Percentiles rank a stretch among this genome's conserved stretches.
phyloP scores from a whole-genome alignment of 2,888 invertebrate genomes.

The Leistus spinibarbis region DNA sequence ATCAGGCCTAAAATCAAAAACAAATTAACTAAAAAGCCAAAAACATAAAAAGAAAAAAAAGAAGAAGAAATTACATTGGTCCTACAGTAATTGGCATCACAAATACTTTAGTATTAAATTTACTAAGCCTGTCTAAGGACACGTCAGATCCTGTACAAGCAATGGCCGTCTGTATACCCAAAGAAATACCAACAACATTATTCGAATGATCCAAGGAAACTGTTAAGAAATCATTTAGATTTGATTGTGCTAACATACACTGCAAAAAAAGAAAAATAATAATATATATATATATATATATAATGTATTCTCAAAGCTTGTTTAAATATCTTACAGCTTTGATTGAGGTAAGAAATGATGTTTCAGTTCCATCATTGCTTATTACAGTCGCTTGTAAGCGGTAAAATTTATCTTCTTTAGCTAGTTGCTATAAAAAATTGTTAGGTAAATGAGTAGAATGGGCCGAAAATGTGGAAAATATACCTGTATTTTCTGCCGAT shows the following conservation, averaged over 20 bases:
- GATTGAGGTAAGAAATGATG: conserved; percentile 75
- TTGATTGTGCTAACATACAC: conserved; percentile 77
- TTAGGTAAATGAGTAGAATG: background rate
- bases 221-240: conserved; percentile 78
- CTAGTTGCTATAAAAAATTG: conserved; percentile 62
- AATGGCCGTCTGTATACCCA: conserved; percentile 60
- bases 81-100: conserved; percentile 82
- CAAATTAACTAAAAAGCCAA: conserved; percentile 6
- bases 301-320: conserved; percentile 41
- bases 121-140: conserved; percentile 56
- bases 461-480: conserved; percentile 9
- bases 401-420: conserved; percentile 74
- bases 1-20: conserved; percentile 72
- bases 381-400: conserved; percentile 72
- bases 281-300: conserved; percentile 12
- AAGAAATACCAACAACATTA: conserved; percentile 73
- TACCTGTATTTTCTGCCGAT: conserved; percentile 66
- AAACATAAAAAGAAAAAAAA: no score
- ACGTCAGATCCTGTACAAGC: conserved; percentile 58
- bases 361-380: conserved; percentile 69
- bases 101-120: conserved; percentile 78
- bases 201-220: conserved; percentile 81
- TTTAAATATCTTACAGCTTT: conserved; percentile 67
- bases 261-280: conserved; percentile 53
- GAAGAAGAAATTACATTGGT: conserved; percentile 66